Conservation (phyloP, 2,888 invertebrate genomes). For the Rhagonycha lutea region DNA sequence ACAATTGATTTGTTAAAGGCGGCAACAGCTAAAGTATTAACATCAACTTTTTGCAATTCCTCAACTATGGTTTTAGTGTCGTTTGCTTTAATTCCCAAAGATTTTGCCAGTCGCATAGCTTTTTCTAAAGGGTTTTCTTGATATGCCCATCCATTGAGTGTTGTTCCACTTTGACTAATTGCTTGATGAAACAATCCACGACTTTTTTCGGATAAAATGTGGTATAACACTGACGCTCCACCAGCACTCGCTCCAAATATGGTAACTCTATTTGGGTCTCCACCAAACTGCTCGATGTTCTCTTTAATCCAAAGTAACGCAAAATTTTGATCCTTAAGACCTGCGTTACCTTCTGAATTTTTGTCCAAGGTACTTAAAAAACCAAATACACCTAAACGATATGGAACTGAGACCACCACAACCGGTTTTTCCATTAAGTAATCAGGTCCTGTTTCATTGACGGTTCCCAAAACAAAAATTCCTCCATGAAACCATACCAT, state of each 20-base stretch:
- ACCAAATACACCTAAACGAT: slow-evolving; percentile 27
- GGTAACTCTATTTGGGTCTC: slow-evolving; percentile 28
- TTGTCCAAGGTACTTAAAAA: slow-evolving; percentile 37
- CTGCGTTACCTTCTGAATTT: slow-evolving; percentile 32
- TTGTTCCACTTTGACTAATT: slow-evolving; percentile 20
- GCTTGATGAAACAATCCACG: slow-evolving; percentile 13
- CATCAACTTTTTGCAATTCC: slow-evolving; percentile 9
- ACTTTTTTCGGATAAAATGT: slow-evolving; percentile 20
- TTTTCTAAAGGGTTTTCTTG: slow-evolving; percentile 9
- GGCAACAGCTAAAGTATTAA: not conserved
- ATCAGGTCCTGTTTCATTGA: slow-evolving; percentile 24
- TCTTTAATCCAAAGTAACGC: slow-evolving; percentile 25
- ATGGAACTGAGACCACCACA: slow-evolving; percentile 32
- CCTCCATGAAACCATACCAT: slow-evolving; percentile 40
- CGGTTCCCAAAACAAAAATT: slow-evolving; percentile 33
- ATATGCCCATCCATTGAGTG: slow-evolving; percentile 13
- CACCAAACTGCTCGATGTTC: slow-evolving; percentile 30
- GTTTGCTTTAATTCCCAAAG: slow-evolving; percentile 3
- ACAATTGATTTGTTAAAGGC: slow-evolving; percentile 10
- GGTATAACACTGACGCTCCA: slow-evolving; percentile 25
- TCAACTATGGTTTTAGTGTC: not conserved
- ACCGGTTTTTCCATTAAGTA: slow-evolving; percentile 37
- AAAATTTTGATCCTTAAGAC: slow-evolving; percentile 28
- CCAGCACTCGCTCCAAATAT: slow-evolving; percentile 33
- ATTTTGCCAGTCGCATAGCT: not conserved